Evolutionary conservation across 2,797 vertebrate genomes (phyloP).

Genomic region (Jordanella pulchra): DNA sequence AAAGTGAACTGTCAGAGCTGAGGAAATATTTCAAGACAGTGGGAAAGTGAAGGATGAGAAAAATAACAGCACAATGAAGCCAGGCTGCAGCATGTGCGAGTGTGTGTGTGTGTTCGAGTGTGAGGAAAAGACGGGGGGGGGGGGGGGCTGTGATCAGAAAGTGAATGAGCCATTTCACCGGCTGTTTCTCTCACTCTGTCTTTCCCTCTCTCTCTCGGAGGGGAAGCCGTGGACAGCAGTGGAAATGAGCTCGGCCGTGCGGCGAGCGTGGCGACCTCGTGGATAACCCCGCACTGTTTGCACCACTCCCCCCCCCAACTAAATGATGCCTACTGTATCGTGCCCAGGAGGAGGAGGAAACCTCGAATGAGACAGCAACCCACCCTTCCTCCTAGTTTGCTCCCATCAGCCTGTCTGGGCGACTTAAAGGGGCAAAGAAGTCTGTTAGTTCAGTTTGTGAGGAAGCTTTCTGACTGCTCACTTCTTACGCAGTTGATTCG

Average conservation of each 20-base stretch:
- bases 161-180: slow-evolving; percentile 79
- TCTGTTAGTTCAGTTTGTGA: slow-evolving; percentile 15
- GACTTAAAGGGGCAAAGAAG: slow-evolving; percentile 23
- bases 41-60: slow-evolving; percentile 43
- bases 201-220: slow-evolving; percentile 28
- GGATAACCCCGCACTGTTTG: slow-evolving; percentile 66
- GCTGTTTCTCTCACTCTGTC: slow-evolving; percentile 33
- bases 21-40: slow-evolving; percentile 52
- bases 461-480: slow-evolving; percentile 17
- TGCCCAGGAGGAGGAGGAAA: slow-evolving; percentile 35
- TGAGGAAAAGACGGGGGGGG: slow-evolving; percentile 8
- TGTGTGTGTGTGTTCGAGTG: slow-evolving; percentile 42
- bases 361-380: slow-evolving; percentile 1
- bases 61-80: slow-evolving; percentile 48
- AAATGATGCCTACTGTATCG: slow-evolving; percentile 72
- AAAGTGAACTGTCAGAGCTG: slow-evolving; percentile 51
- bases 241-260: slow-evolving; percentile 81
- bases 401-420: slow-evolving; percentile 19
- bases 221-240: slow-evolving; percentile 68
- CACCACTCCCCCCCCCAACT: slow-evolving; percentile 58
- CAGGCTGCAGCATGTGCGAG: slow-evolving; percentile 36
- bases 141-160: slow-evolving; percentile 75
- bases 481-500: not conserved
- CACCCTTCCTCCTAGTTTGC: slow-evolving; percentile 3
- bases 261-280: slow-evolving; percentile 76